A percentile compares a stretch with the other conserved stretches of the same genome.
These are phyloP conservation scores for Megalops cyprinoides DNA, from an alignment of 2,797 vertebrate species.

Conservation along the genomic window DNA sequence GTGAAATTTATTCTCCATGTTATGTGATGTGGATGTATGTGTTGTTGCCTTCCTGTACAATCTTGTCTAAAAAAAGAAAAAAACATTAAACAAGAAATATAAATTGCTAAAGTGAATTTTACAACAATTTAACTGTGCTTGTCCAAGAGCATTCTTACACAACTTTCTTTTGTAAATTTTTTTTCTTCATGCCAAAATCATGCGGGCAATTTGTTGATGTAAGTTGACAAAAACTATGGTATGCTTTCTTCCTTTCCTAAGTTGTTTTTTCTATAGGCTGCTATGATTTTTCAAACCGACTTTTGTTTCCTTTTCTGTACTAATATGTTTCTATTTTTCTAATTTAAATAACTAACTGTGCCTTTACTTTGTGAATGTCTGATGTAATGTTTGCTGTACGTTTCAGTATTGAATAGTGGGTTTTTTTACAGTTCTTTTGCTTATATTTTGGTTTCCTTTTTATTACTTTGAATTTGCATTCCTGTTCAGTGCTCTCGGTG, in stretches of 20 bases:
- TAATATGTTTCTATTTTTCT: slow-evolving; percentile 60
- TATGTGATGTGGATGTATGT: slow-evolving; percentile 99
- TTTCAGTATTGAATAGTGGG: slow-evolving; percentile 61
- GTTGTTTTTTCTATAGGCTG: slow-evolving; percentile 75
- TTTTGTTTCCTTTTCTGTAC: slow-evolving; percentile 53
- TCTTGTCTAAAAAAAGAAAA: slow-evolving; percentile 82
- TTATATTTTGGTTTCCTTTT: slow-evolving; percentile 51
- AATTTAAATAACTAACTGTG: slow-evolving; percentile 76
- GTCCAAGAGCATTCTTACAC: slow-evolving; percentile 98
- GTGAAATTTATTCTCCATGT: slow-evolving; percentile 97
- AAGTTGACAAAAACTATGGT: slow-evolving; percentile 96
- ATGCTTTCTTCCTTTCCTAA: slow-evolving; percentile 84
- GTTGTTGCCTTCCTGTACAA: slow-evolving; percentile 94
- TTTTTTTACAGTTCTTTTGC: slow-evolving; percentile 67
- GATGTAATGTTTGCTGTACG: slow-evolving; percentile 73
- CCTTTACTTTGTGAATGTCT: slow-evolving; percentile 81
- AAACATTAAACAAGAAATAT: slow-evolving; percentile 75
- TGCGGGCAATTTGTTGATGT: slow-evolving; percentile 99
- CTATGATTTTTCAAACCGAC: slow-evolving; percentile 72
- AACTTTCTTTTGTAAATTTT: slow-evolving; percentile 99
- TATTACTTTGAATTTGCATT: slow-evolving; percentile 70
- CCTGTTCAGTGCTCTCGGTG: slow-evolving; percentile 70
- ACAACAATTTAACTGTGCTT: slow-evolving; percentile 88
- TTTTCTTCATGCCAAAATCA: slow-evolving; percentile 99
- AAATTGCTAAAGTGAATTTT: slow-evolving; percentile 76